phyloP scores from a whole-genome alignment of 1,140 invertebrate species.

The Agrilus planipennis region DNA sequence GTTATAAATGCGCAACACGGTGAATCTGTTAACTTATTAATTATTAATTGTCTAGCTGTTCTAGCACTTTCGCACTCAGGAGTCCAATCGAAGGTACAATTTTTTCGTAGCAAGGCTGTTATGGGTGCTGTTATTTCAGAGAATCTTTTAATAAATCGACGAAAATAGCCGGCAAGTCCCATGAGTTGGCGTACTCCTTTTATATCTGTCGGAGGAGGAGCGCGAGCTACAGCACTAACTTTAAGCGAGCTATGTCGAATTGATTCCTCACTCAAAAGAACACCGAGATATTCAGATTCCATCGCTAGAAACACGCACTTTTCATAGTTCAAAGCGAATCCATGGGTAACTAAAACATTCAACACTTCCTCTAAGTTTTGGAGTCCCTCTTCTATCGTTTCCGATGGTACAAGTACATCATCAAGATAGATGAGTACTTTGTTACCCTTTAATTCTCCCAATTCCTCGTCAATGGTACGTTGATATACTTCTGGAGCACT shows the following conservation, averaged over 20 bases:
- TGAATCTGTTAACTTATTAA: background rate
- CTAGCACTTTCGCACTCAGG: constrained; percentile 22
- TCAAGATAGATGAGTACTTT: constrained; percentile 18
- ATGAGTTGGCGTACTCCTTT: constrained; percentile 26
- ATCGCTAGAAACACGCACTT: constrained; percentile 25
- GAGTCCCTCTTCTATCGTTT: constrained; percentile 15
- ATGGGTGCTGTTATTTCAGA: constrained; percentile 23
- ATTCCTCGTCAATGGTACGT: constrained; percentile 14
- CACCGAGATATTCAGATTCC: constrained; percentile 21
- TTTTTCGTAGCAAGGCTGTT: constrained; percentile 23
- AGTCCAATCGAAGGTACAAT: constrained; percentile 14
- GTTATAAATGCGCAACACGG: constrained; percentile 31
- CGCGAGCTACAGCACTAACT: constrained; percentile 19
- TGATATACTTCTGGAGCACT: constrained; percentile 20
- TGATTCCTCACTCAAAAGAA: constrained; percentile 13
- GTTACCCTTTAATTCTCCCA: constrained; percentile 15
- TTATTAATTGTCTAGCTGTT: constrained; percentile 14
- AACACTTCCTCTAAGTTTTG: constrained; percentile 13
- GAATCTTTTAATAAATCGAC: constrained; percentile 25
- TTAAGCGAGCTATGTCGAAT: constrained; percentile 18
- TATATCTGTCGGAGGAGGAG: constrained; percentile 16
- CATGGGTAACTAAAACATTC: constrained; percentile 7
- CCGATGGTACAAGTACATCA: constrained; percentile 24
- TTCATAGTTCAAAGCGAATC: constrained; percentile 11
- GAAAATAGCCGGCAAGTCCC: constrained; percentile 21